Evolutionary conservation across 2,113 vertebrate genomes (phyloP), one percentile per base, ranked within the genome.

Genomic region (Lonchura striata): DNA sequence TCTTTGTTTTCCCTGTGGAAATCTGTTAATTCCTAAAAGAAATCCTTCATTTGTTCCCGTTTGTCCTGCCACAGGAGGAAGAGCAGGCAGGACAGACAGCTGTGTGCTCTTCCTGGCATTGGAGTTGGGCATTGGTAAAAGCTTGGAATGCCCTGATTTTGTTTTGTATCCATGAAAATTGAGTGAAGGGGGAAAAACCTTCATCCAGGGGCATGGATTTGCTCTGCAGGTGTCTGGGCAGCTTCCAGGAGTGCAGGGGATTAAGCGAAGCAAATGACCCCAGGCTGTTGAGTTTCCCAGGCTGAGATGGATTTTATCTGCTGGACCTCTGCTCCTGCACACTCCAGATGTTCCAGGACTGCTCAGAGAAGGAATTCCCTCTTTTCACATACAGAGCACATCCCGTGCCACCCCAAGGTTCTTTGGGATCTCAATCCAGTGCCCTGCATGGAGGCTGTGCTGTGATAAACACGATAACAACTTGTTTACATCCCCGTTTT

Each of bases 361-460:
- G 10, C 68, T 57, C 39, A 22, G 72, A 44, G 57, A 15, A 89
- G 56, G 52, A 74, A 52, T 93, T 68, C 57, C 61, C 37, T 28
- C 57, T 70, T 33, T 30, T 16, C 23, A 5, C 2, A 0, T 8
- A 2, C 31, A 37, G 37, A 47, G 5, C 24, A 1, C 61, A 47
- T 19, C 33, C 42, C 0, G 0, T 46, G 59, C 50, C 46, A 8
- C 68, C 28, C 1, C 28, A 9, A 1, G 5, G 42, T 11, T 59
- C 81, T 75, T 47, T 15, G 9, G 54, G 3, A 37, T 61, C 41
- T 0, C 8, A 27, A 0, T 6, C 0, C 5, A 35, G 65, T 20
- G 46, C 39, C 37, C 76, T 59, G 31, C 22, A 13, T 54, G 75
- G 70, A n/a, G 30, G 39, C 69, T 2, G 2, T 27, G 27, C 2